Percentiles rank a stretch among this genome's conserved stretches.
These are phyloP conservation scores for Nasonovia ribisnigri DNA, from an alignment of 2,888 invertebrate genomes.

Conservation along the genomic window DNA sequence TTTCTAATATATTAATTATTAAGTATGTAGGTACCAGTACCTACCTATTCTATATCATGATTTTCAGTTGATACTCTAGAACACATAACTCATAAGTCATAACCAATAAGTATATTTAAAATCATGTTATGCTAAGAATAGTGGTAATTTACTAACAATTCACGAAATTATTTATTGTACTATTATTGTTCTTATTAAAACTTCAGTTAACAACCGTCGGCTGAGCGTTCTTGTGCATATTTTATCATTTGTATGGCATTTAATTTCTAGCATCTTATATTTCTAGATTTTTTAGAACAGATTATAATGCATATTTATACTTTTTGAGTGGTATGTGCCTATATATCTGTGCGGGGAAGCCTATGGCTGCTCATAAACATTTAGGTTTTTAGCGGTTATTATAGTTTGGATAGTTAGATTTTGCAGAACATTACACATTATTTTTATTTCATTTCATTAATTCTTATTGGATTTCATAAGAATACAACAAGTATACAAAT, in stretches of 20 bases:
- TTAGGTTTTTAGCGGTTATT: background rate
- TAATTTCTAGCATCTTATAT: background rate
- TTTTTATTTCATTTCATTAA: background rate
- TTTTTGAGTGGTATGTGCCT: background rate
- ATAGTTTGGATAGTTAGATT: background rate
- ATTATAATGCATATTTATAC: background rate
- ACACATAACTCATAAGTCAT: too few species aligned
- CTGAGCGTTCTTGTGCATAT: background rate
- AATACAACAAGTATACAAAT: background rate
- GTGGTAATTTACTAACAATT: background rate
- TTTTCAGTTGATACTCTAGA: background rate
- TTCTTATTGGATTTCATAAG: background rate
- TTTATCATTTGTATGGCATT: background rate
- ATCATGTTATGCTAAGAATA: background rate
- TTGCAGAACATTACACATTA: background rate
- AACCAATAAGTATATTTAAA: background rate
- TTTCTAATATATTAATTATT: too few species aligned
- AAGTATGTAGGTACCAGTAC: background rate
- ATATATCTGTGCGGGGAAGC: background rate
- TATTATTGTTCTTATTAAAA: background rate
- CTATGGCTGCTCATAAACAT: background rate
- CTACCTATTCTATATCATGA: background rate
- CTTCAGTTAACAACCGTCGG: background rate
- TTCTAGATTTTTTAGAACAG: background rate
- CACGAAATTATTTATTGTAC: background rate